Evolutionary conservation across 2,888 invertebrate genomes (phyloP).

Genomic region (Philonicus albiceps): DNA sequence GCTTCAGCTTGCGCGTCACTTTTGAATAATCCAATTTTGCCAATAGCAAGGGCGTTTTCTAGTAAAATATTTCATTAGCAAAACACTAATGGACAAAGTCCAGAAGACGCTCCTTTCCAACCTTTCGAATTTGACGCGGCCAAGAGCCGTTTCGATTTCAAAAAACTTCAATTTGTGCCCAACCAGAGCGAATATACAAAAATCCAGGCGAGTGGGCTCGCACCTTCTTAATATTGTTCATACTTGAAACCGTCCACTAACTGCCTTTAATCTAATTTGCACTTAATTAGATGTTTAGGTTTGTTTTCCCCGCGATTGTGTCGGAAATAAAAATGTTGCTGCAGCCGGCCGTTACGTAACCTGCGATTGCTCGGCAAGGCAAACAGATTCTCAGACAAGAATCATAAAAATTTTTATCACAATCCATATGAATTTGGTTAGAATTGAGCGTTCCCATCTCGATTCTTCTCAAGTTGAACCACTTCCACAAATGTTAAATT

Average conservation of each 20-base stretch:
- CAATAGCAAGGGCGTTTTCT: constrained; percentile 39
- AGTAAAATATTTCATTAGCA: constrained; percentile 9
- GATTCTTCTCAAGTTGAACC: not conserved
- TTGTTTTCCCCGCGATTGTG: not conserved
- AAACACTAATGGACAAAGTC: not conserved
- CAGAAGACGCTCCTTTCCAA: not conserved
- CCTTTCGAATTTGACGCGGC: not conserved
- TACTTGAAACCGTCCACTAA: constrained; percentile 15
- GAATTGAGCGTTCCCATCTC: not conserved
- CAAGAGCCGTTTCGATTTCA: not conserved
- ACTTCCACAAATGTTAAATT: not conserved
- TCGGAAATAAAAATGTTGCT: constrained; percentile 5
- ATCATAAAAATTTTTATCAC: not conserved
- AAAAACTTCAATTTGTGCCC: constrained; percentile 1
- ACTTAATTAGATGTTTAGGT: constrained; percentile 31
- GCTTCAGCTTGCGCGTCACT: constrained; percentile 51
- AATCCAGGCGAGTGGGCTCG: not conserved
- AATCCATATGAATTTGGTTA: not conserved
- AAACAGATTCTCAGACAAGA: not conserved
- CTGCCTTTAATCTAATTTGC: constrained; percentile 31
- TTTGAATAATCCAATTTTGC: constrained; percentile 60
- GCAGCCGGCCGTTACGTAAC: not conserved
- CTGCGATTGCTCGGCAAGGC: not conserved
- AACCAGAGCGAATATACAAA: not conserved
- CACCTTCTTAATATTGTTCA: constrained; percentile 7